Base-by-base conservation (phyloP, 2,113 vertebrate genomes). In the Macrotis lagotis region DNA sequence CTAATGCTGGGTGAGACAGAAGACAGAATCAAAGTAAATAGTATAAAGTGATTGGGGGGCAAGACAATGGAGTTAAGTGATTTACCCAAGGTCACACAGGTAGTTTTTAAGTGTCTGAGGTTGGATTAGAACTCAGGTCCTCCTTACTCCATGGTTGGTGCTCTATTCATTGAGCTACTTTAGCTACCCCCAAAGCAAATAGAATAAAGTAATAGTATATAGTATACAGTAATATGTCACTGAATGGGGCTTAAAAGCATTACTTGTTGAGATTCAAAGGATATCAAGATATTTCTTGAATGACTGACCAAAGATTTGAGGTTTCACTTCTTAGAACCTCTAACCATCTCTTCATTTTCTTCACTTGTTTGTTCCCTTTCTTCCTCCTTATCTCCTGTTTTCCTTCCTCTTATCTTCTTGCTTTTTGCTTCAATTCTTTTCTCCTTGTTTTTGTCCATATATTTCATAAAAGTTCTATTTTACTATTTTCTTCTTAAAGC, bases 401-500 rank as follows among this genome's bases (percentile, higher is more conserved):
- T 53, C 3, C 25, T 25, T 55, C 28, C 37, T 31, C n/a, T 48
- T 37, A 48, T 37, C 28, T 91, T 28, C 31, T 53, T 59, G 52
- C 8, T 83, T 31, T 90, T 93, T 89, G 92, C 44, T 7, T 48
- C 91, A 89, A 51, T 28, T 74, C 89, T 49, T 26, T 93, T 95
- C 37, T 3, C 12, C 37, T 48, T 93, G 88, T 93, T 25, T 92
- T 55, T 93, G 55, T 37, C 6, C 16, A 48, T 59, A 37, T 51
- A 50, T 91, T 95, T 94, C 59, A 24, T 44, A 49, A 92, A 74
- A 89, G 2, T 0, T 10, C 89, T 94, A 91, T 48, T 96, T n/a
- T 96, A 31, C 88, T 74, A 91, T 59, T 92, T 95, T 94, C 95
- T 83, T 92, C 92, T 83, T 97, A 95, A 93, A 95, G 48, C 9